Conservation (phyloP, 1,140 invertebrate genomes). For the Sarcophaga bullata region DNA sequence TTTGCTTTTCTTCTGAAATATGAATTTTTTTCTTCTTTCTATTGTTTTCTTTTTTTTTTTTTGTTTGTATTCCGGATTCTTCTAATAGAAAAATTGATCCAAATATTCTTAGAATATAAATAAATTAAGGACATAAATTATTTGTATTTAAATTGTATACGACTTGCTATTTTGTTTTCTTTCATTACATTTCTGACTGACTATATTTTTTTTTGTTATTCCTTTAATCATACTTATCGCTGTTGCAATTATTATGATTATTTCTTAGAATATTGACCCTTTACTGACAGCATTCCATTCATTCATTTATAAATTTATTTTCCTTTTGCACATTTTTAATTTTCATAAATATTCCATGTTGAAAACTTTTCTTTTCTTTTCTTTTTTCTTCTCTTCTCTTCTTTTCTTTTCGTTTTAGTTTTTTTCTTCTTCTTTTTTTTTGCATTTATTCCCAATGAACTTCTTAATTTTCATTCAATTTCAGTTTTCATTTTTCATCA, state of each 20-base stretch:
- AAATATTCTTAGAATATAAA: background rate
- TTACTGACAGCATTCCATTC: background rate
- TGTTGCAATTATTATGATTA: background rate
- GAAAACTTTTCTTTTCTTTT: conserved; percentile 12
- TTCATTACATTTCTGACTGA: background rate
- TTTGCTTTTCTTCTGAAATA: background rate
- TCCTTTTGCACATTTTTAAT: conserved; percentile 15
- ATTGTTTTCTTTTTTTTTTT: background rate
- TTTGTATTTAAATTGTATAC: no score
- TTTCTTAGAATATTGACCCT: conserved; percentile 19
- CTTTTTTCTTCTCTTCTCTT: no score
- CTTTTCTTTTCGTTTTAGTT: no score
- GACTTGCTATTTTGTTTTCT: background rate
- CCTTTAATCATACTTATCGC: no score
- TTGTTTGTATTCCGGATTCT: no score
- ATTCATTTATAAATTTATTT: background rate
- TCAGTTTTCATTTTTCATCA: background rate
- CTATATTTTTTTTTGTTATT: conserved; percentile 10
- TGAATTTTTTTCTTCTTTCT: background rate
- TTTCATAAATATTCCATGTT: conserved; percentile 4
- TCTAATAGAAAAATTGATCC: background rate
- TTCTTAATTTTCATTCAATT: conserved; percentile 16
- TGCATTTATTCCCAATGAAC: background rate
- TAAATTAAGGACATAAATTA: background rate
- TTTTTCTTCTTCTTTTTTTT: no score